Conservation (phyloP, 2,888 invertebrate genomes). For the Lissocephala sabroskyi region DNA sequence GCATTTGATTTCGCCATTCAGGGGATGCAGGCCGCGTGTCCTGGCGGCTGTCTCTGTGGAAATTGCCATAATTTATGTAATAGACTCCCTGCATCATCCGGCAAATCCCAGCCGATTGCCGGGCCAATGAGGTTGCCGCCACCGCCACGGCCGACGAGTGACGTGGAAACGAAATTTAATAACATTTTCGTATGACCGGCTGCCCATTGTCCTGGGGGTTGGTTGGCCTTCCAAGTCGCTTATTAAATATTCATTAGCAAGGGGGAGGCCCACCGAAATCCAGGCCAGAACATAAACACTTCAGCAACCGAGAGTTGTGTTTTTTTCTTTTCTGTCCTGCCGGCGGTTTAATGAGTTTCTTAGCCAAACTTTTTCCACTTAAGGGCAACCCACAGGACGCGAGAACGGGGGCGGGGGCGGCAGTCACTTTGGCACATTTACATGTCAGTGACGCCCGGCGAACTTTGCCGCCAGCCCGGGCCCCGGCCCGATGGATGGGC, state of each 20-base stretch:
- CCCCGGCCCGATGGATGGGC: slow-evolving; percentile 37
- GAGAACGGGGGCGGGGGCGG: not conserved
- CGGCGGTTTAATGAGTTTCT: slow-evolving; percentile 54
- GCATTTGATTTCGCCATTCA: slow-evolving; percentile 55
- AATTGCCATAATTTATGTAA: slow-evolving; percentile 61
- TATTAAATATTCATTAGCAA: slow-evolving; percentile 70
- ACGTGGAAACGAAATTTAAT: slow-evolving; percentile 68
- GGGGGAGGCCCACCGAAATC: not conserved
- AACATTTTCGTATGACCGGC: slow-evolving; percentile 37
- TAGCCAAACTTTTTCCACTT: slow-evolving; percentile 32
- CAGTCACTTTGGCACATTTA: slow-evolving; percentile 60
- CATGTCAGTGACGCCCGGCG: slow-evolving; percentile 60
- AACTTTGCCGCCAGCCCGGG: slow-evolving; percentile 1
- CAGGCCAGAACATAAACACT: slow-evolving; percentile 6
- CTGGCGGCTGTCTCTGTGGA: slow-evolving; percentile 19
- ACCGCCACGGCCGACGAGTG: too few species aligned
- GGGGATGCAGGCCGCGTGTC: slow-evolving; percentile 44
- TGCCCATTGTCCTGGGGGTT: slow-evolving; percentile 1
- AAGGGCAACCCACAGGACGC: too few species aligned
- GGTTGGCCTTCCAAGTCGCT: slow-evolving; percentile 14
- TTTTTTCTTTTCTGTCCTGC: slow-evolving; percentile 15
- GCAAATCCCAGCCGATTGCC: slow-evolving; percentile 33
- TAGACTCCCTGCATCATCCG: slow-evolving; percentile 49
- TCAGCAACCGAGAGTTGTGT: slow-evolving; percentile 6
- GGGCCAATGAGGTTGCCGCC: slow-evolving; percentile 26